Evolutionary conservation across 2,113 vertebrate genomes (phyloP), one percentile per base, ranked within the genome.

Genomic region (Tachycineta bicolor): DNA sequence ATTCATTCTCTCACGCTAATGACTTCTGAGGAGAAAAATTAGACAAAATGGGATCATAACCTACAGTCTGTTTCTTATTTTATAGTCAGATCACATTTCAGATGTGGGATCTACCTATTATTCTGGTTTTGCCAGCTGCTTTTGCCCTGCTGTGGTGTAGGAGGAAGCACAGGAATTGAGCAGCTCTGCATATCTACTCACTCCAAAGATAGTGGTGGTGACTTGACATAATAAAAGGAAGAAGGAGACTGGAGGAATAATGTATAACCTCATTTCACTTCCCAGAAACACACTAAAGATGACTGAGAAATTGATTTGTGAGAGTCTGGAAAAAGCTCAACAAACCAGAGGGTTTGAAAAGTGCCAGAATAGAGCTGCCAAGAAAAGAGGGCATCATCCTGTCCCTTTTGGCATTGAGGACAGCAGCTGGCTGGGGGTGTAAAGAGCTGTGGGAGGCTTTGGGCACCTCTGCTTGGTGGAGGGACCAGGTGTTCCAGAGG

Each of bases 221-320:
- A 78, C 58, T 85, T 79, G 65, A 50, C 4, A 2, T 56, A 68
- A 89, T 64, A 60, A 60, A 89, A 75, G 68, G 59, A 90, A 95
- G 78, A 55, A 81, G 52, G 21, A 75, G 29, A 59, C 29, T 3
- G 1, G 18, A 78, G 62, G 39, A 84, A 84, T 75, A 83, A 95
- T 19, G 25, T 37, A 90, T 65, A 60, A 76, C 34, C 39, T 81
- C 47, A 24, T 63, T 75, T 84, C 52, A 56, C 92, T 97, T 96
- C 95, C 81, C 92, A 94, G 96, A 97, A 96, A 93, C 65, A 89
- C 84, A 71, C 60, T 94, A 68, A 87, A 89, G 90, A 71, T 78
- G 81, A 84, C 25, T 71, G 62, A 93, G 59, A 80, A 73, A 84
- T 78, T 89, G 87, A 91, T 93, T 94, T 84, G 65, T 2, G 16